Percentiles rank a stretch among this genome's conserved stretches.
Evolutionary conservation across 2,888 invertebrate species (phyloP).

Genomic region (Sepioteuthis lessoniana): DNA sequence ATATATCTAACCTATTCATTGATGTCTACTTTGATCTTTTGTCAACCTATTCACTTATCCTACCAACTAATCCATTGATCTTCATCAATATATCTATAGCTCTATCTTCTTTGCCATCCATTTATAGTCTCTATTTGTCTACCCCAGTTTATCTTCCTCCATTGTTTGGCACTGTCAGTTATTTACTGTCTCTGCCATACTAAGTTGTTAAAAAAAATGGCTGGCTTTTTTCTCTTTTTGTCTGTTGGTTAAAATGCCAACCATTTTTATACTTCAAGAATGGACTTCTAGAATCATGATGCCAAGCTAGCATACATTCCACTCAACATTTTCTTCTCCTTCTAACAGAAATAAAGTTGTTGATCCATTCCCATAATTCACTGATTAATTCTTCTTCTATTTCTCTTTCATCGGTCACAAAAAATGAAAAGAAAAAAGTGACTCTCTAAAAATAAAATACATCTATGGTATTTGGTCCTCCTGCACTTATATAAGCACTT

Average conservation of each 20-base stretch:
- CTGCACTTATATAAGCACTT: not conserved
- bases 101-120: not conserved
- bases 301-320: not conserved
- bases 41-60: not conserved
- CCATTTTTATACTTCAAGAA: not conserved
- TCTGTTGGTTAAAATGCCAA: not conserved
- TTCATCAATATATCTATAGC: not conserved
- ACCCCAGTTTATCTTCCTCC: not conserved
- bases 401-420: not conserved
- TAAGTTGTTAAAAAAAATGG: not conserved
- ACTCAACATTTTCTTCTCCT: not conserved
- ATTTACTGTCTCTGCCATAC: not conserved
- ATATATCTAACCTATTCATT: no score
- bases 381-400: not conserved
- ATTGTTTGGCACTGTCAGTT: not conserved
- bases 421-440: not conserved
- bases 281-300: not conserved
- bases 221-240: not conserved
- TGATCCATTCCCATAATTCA: not conserved
- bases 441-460: not conserved
- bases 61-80: not conserved
- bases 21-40: not conserved
- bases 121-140: not conserved
- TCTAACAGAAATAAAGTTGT: not conserved
- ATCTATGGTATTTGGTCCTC: not conserved